phyloP scores from a whole-genome alignment of 2,113 vertebrate species.

The Struthidea cinerea region DNA sequence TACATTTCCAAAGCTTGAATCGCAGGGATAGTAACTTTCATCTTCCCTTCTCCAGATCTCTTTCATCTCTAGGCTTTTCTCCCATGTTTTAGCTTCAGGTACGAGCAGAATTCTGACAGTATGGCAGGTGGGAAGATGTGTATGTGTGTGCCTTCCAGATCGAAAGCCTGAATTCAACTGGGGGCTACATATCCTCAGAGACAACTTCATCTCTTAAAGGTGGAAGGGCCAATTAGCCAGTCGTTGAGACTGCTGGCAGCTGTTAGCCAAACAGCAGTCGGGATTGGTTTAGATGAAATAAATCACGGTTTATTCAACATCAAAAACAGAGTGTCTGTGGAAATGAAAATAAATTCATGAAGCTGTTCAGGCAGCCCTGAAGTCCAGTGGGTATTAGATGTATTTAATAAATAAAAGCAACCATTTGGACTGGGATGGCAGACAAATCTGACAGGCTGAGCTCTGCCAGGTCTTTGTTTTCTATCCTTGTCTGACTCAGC shows the following conservation, averaged over 20 bases:
- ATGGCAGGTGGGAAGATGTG: not conserved
- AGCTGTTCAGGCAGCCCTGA: not conserved
- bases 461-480: slow-evolving; percentile 22
- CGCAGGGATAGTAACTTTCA: not conserved
- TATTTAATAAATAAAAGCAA: slow-evolving; percentile 3
- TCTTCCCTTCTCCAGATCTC: not conserved
- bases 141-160: not conserved
- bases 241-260: not conserved
- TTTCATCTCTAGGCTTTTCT: not conserved
- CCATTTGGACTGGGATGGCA: not conserved
- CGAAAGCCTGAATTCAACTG: not conserved
- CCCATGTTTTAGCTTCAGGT: not conserved
- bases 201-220: not conserved
- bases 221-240: not conserved
- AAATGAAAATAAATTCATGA: slow-evolving; percentile 21
- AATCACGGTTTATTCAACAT: not conserved
- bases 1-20: slow-evolving; percentile 21
- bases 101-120: not conserved
- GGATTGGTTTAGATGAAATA: not conserved
- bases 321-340: not conserved
- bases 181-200: not conserved
- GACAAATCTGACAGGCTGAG: not conserved
- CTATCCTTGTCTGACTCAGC: slow-evolving; percentile 17
- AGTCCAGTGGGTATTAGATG: not conserved
- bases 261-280: not conserved